Evolutionary conservation across 1,140 invertebrate genomes (phyloP).

Genomic region (Heliconius hermathena): DNA sequence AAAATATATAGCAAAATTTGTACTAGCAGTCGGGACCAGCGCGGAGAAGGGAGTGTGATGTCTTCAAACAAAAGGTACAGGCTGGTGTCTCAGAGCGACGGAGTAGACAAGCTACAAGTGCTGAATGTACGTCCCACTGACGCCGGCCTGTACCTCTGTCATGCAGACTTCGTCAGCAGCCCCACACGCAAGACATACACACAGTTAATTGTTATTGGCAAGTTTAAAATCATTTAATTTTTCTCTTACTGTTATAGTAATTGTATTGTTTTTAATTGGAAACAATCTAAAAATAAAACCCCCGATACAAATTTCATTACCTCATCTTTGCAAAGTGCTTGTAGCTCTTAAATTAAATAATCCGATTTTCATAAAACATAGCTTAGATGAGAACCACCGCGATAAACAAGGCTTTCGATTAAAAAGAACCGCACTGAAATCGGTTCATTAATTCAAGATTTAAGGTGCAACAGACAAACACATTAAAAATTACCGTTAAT

Average conservation of each 20-base stretch:
- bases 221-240: constrained; percentile 24
- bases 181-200: constrained; percentile 61
- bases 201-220: constrained; percentile 64
- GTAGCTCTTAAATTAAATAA: too few relatives aligned
- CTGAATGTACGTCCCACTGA: constrained; percentile 54
- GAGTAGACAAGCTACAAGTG: constrained; percentile 56
- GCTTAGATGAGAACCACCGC: too few relatives aligned
- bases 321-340: too few relatives aligned
- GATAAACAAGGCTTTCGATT: too few relatives aligned
- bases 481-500: too few relatives aligned
- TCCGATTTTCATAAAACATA: too few relatives aligned
- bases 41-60: constrained; percentile 49
- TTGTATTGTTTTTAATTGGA: too few relatives aligned
- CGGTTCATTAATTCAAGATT: too few relatives aligned
- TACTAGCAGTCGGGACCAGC: constrained; percentile 70
- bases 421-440: too few relatives aligned
- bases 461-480: too few relatives aligned
- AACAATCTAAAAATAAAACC: too few relatives aligned
- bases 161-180: constrained; percentile 62
- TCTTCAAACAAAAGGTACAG: constrained; percentile 54
- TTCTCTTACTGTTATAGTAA: neutral
- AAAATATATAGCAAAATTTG: constrained; percentile 32
- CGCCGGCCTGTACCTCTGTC: constrained; percentile 64
- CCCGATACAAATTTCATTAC: too few relatives aligned
- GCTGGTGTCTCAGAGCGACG: constrained; percentile 52